Evolutionary conservation across 2,797 vertebrate genomes (phyloP).

Genomic region (Anguilla marmorata): DNA sequence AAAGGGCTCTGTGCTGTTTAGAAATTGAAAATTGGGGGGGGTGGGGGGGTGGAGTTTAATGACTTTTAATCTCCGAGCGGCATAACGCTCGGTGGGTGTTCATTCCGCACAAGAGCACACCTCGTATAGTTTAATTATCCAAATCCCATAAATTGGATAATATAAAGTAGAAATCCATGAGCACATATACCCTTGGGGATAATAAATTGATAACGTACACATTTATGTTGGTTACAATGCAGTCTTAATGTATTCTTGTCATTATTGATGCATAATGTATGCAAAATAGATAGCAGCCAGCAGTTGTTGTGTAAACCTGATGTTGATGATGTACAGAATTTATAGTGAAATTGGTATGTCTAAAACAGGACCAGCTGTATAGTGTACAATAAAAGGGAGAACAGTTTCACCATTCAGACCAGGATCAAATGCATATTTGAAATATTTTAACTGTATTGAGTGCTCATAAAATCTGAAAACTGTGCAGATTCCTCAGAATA

Average conservation of each 20-base stretch:
- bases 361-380: neutral
- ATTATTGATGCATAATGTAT: constrained; percentile 7
- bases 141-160: neutral
- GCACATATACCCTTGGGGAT: neutral
- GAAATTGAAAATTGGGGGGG: constrained; percentile 19
- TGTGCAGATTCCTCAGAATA: neutral
- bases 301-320: neutral
- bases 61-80: constrained; percentile 57
- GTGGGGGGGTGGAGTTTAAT: neutral
- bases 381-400: neutral
- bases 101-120: constrained; percentile 38
- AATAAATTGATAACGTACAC: neutral
- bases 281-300: neutral
- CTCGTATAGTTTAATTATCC: constrained; percentile 13
- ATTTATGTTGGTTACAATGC: neutral
- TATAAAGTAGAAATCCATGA: neutral
- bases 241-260: neutral
- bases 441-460: too few species aligned
- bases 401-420: neutral
- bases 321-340: neutral
- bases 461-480: too few species aligned
- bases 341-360: neutral
- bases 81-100: constrained; percentile 26
- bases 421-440: neutral
- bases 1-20: neutral